These are phyloP conservation scores for Sarcophaga carnaria DNA, from an alignment of 2,888 invertebrate genomes.

Conservation along the genomic window DNA sequence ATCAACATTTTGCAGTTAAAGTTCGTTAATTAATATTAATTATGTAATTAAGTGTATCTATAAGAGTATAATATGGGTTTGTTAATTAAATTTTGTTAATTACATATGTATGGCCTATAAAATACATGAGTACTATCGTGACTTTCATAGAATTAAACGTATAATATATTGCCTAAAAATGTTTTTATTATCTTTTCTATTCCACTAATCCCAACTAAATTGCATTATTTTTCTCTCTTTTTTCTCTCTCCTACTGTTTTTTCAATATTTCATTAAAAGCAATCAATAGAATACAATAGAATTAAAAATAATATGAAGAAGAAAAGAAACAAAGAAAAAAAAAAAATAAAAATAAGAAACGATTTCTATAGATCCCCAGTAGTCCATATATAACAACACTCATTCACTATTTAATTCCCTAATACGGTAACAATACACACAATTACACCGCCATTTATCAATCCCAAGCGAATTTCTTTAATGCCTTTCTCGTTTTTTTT, in stretches of 20 bases:
- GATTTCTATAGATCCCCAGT: slow-evolving; percentile 47
- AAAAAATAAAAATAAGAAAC: slow-evolving; percentile 28
- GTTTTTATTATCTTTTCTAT: slow-evolving; percentile 17
- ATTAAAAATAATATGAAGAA: slow-evolving; percentile 35
- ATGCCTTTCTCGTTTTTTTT: slow-evolving; percentile 11
- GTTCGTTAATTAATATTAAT: no score
- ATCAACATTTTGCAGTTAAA: no score
- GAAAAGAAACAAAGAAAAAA: slow-evolving; percentile 10
- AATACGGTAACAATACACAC: slow-evolving; percentile 66
- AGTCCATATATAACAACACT: slow-evolving; percentile 65
- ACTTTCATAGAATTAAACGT: no score
- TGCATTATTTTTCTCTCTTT: slow-evolving; percentile 28
- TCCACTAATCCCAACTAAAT: slow-evolving; percentile 62
- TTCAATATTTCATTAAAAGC: slow-evolving; percentile 61
- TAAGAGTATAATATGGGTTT: neutral
- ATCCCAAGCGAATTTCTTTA: slow-evolving; percentile 60
- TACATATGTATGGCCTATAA: neutral
- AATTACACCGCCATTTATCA: slow-evolving; percentile 70
- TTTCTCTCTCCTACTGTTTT: neutral
- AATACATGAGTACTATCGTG: no score
- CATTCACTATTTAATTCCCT: slow-evolving; percentile 53
- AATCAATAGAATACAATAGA: slow-evolving; percentile 58
- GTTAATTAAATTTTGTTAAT: neutral
- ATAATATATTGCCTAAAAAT: neutral
- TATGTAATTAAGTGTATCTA: neutral